Evolutionary conservation across 1,140 invertebrate species (phyloP).

Genomic region (Lordiphosa collinella): DNA sequence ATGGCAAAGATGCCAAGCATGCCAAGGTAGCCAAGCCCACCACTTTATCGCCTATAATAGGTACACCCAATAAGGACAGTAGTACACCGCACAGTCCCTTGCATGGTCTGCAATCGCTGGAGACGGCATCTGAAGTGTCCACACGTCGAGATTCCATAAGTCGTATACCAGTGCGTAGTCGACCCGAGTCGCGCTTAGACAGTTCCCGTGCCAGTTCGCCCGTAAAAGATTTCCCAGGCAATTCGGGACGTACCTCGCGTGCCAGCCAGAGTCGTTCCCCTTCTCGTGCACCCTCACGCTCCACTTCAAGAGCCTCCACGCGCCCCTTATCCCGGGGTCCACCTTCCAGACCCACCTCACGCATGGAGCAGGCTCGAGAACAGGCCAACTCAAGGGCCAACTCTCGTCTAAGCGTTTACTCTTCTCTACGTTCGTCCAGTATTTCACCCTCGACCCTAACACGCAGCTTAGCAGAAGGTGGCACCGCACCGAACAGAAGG

Average conservation of each 20-base stretch:
- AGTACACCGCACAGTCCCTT: conserved; percentile 62
- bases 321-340: conserved; percentile 45
- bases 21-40: conserved; percentile 69
- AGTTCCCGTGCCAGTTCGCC: conserved; percentile 57
- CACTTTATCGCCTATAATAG: conserved; percentile 75
- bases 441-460: conserved; percentile 50
- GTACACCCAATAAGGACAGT: conserved; percentile 77
- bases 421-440: conserved; percentile 44
- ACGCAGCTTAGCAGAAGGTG: conserved; percentile 13
- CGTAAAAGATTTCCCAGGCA: conserved; percentile 14
- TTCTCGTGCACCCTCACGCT: conserved; percentile 35
- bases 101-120: conserved; percentile 28
- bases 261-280: conserved; percentile 55
- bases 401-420: conserved; percentile 63
- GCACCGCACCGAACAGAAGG: conserved; percentile 36
- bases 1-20: conserved; percentile 33
- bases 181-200: conserved; percentile 36
- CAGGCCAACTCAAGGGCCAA: conserved; percentile 54
- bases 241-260: conserved; percentile 36
- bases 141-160: conserved; percentile 62
- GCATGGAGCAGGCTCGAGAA: conserved; percentile 48
- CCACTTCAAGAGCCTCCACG: conserved; percentile 25
- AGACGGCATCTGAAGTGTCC: conserved; percentile 48
- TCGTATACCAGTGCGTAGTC: conserved; percentile 61
- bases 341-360: conserved; percentile 52